phyloP scores from a whole-genome alignment of 2,797 vertebrate genomes.

The Microchirus variegatus region DNA sequence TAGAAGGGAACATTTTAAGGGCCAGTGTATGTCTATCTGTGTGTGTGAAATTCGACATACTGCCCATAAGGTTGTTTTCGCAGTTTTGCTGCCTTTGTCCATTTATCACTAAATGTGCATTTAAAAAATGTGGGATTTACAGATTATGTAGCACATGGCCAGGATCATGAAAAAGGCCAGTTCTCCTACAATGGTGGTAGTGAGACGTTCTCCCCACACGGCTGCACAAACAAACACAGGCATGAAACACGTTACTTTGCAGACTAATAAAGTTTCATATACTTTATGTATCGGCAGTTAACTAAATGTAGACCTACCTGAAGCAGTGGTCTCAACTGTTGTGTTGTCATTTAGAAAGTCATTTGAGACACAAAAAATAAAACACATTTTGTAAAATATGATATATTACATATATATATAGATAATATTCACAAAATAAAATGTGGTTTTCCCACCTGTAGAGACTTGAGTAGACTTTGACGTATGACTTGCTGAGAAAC shows the following conservation, averaged over 20 bases:
- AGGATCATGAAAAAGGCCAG: slow-evolving; percentile 40
- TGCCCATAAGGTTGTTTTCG: not conserved
- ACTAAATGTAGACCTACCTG: slow-evolving; percentile 4
- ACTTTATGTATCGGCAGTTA: not conserved
- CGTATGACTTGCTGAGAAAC: not conserved
- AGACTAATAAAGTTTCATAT: not conserved
- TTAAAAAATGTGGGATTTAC: slow-evolving; percentile 56
- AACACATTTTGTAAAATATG: not conserved
- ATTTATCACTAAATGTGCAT: not conserved
- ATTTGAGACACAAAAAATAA: not conserved
- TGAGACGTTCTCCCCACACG: accelerated
- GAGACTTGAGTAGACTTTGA: accelerated
- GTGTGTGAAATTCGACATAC: too few relatives aligned
- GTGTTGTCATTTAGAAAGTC: not conserved
- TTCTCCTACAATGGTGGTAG: slow-evolving; percentile 10
- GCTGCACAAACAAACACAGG: slow-evolving; percentile 10
- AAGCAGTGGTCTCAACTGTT: accelerated
- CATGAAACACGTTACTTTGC: slow-evolving; percentile 8
- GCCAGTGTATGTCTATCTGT: too few relatives aligned
- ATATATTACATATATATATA: too few relatives aligned
- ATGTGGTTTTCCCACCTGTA: slow-evolving; percentile 8
- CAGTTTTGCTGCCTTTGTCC: not conserved
- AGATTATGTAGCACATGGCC: slow-evolving; percentile 48
- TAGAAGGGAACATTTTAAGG: not conserved
- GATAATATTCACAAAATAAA: not conserved